These are phyloP conservation scores for Caenorhabditis sp. DNA, from an alignment of 2,888 invertebrate species.

Conservation along the genomic window DNA sequence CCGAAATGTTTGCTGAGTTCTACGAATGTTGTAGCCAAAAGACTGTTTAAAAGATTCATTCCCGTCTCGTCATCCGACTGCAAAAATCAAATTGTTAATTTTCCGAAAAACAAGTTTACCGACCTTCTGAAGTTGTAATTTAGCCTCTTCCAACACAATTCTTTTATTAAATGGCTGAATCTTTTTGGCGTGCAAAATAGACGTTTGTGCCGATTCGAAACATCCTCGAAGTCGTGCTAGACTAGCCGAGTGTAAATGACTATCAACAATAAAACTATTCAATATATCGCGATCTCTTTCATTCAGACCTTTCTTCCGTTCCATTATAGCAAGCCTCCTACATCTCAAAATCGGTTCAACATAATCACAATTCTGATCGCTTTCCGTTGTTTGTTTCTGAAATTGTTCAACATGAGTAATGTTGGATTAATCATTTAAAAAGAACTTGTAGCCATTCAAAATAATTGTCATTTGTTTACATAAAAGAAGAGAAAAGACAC, in stretches of 20 bases:
- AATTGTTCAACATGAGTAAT: too few species aligned
- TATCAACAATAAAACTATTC: slow-evolving; percentile 20
- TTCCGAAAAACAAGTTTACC: not conserved
- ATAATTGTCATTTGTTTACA: too few species aligned
- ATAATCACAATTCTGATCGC: slow-evolving; percentile 21
- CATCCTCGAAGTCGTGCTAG: slow-evolving; percentile 30
- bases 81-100: not conserved
- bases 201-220: slow-evolving; percentile 16
- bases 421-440: too few species aligned
- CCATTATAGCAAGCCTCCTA: slow-evolving; percentile 19
- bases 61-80: slow-evolving; percentile 25
- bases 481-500: too few species aligned
- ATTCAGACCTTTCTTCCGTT: slow-evolving; percentile 7
- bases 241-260: slow-evolving; percentile 28
- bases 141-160: slow-evolving; percentile 39
- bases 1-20: slow-evolving; percentile 22
- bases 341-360: slow-evolving; percentile 67
- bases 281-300: slow-evolving; percentile 20
- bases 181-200: slow-evolving; percentile 29
- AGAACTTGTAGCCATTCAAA: too few species aligned
- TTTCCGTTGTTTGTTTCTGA: slow-evolving; percentile 14
- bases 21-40: slow-evolving; percentile 24
- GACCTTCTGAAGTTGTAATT: slow-evolving; percentile 24
- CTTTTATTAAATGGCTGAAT: slow-evolving; percentile 25
- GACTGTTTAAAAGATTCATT: slow-evolving; percentile 26